Conservation (phyloP, 64 coral and sea anemone species). For the Trachythela sp. region DNA sequence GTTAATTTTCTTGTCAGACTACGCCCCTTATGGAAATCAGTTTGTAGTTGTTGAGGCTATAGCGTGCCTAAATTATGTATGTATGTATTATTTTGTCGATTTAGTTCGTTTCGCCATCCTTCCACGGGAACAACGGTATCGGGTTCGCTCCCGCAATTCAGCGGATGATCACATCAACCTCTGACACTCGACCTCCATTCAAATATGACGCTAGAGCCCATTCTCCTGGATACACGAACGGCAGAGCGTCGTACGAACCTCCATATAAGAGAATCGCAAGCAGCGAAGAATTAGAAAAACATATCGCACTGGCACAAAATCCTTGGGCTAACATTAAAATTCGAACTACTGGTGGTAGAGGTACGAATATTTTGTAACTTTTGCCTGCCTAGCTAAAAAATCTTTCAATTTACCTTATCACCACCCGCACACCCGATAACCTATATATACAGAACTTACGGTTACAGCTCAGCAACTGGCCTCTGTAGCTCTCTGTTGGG, state of each 20-base stretch:
- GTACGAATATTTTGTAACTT: not conserved
- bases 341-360: not conserved
- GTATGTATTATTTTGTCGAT: too few relatives aligned
- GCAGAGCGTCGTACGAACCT: not conserved
- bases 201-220: not conserved
- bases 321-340: constrained; percentile 17
- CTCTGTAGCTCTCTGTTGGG: too few relatives aligned
- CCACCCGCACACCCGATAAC: too few relatives aligned
- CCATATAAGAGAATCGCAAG: not conserved
- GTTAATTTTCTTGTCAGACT: too few relatives aligned
- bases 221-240: not conserved
- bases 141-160: constrained; percentile 1
- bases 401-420: too few relatives aligned
- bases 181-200: not conserved
- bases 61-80: too few relatives aligned
- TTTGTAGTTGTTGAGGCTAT: too few relatives aligned
- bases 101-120: not conserved
- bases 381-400: too few relatives aligned
- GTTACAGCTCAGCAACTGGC: too few relatives aligned
- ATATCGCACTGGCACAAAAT: not conserved
- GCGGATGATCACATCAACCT: not conserved
- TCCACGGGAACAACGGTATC: constrained; percentile 13
- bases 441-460: too few relatives aligned
- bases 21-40: too few relatives aligned
- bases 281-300: not conserved